Evolutionary conservation across 2,113 vertebrate species (phyloP).

Genomic region (Halichoerus grypus): DNA sequence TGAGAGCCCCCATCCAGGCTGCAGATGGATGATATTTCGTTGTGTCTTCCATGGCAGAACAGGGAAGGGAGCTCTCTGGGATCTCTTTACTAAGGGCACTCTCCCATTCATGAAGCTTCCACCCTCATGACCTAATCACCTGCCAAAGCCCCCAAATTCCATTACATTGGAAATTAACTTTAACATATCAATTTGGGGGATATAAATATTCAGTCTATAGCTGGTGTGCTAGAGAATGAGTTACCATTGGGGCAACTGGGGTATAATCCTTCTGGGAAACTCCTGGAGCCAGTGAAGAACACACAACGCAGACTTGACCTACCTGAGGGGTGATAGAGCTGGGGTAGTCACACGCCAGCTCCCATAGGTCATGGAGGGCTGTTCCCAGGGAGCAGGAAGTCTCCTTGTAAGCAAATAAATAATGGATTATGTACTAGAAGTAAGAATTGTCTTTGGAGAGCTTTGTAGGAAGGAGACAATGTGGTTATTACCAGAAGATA

Average conservation of each 20-base stretch:
- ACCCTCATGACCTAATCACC: neutral
- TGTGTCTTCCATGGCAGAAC: neutral
- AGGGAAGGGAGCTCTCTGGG: neutral
- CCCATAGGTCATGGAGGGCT: neutral
- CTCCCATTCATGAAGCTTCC: neutral
- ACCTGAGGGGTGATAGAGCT: neutral
- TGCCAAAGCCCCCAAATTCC: neutral
- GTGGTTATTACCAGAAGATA: neutral
- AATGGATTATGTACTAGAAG: neutral
- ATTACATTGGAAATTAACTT: neutral
- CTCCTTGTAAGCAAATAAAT: neutral
- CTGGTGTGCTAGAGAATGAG: neutral
- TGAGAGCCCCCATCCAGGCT: neutral
- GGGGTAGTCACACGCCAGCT: fast-evolving
- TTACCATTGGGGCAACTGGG: neutral
- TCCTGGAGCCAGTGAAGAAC: neutral
- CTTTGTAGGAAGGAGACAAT: neutral
- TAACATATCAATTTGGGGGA: neutral
- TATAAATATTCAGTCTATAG: neutral
- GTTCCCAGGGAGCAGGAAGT: neutral
- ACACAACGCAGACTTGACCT: neutral
- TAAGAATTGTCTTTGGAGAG: neutral
- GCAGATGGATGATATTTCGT: neutral
- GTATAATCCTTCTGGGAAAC: neutral
- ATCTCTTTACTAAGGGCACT: neutral